A percentile compares a stretch with the other conserved stretches of the same genome.
phyloP scores from a whole-genome alignment of 2,113 vertebrate genomes.

The Motacilla alba region DNA sequence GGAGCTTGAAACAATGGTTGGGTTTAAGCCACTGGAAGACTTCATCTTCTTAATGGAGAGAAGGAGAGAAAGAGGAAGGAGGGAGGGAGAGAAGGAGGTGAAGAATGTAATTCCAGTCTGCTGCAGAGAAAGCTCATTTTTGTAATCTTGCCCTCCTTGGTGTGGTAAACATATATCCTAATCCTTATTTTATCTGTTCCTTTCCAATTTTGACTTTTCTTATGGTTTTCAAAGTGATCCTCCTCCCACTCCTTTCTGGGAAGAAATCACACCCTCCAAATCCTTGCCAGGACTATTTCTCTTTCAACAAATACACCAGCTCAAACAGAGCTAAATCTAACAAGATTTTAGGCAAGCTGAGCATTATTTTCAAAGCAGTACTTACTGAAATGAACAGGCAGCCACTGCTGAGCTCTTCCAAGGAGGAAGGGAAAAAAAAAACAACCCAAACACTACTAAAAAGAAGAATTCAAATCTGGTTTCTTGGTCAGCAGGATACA shows the following conservation, averaged over 20 bases:
- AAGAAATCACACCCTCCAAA: background rate
- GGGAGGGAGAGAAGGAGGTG: too few relatives aligned
- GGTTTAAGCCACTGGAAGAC: background rate
- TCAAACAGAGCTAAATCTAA: background rate
- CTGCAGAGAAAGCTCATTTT: background rate
- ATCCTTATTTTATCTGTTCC: background rate
- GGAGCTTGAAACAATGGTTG: background rate
- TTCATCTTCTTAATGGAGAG: background rate
- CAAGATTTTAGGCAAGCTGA: background rate
- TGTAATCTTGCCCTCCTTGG: background rate
- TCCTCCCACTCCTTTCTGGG: background rate
- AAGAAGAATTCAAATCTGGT: background rate
- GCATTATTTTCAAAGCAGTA: background rate
- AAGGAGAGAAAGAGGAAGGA: too few relatives aligned
- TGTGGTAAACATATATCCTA: background rate
- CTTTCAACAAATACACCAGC: background rate
- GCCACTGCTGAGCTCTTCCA: slow-evolving; percentile 4
- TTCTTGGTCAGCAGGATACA: background rate
- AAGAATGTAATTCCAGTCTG: background rate
- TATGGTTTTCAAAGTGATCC: fast-evolving
- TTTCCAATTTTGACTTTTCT: background rate
- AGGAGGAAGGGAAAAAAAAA: background rate
- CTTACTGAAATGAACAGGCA: slow-evolving; percentile 39
- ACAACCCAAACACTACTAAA: background rate
- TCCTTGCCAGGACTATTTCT: background rate